Conservation (phyloP, 2,797 vertebrate genomes). For the Crotalus adamanteus region DNA sequence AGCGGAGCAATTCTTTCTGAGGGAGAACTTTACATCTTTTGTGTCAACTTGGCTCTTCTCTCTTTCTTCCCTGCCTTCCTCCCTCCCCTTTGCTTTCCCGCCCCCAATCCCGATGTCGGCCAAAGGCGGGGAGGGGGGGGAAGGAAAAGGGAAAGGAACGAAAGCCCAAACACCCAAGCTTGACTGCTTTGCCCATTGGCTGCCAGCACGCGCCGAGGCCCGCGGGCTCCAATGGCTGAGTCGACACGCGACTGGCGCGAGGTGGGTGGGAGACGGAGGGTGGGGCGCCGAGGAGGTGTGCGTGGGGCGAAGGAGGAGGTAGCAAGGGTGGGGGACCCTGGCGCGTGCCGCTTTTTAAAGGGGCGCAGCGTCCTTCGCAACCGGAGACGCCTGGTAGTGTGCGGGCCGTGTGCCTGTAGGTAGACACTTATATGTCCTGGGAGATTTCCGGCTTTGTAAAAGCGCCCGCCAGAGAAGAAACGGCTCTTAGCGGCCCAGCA, state of each 20-base stretch:
- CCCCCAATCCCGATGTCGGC: background rate
- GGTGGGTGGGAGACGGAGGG: conserved; percentile 73
- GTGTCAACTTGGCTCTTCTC: background rate
- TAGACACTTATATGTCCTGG: conserved; percentile 29
- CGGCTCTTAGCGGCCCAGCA: conserved; percentile 26
- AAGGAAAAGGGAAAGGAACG: too few species aligned
- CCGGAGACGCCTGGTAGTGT: conserved; percentile 85
- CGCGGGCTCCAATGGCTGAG: conserved; percentile 78
- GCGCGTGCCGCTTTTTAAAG: conserved; percentile 98
- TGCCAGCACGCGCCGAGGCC: conserved; percentile 85
- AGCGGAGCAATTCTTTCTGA: background rate
- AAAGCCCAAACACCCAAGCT: background rate
- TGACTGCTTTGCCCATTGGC: conserved; percentile 79
- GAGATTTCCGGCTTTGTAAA: background rate
- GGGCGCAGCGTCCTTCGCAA: conserved; percentile 83
- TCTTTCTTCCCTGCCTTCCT: rapidly evolving
- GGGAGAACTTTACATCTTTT: background rate
- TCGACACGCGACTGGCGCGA: conserved; percentile 88
- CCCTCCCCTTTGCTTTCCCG: background rate
- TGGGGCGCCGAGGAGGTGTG: conserved; percentile 18
- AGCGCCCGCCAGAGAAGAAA: background rate
- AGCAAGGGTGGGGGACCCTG: conserved; percentile 64
- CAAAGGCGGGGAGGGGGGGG: background rate
- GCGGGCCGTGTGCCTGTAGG: conserved; percentile 72
- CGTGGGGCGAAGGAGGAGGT: conserved; percentile 14